Percentiles rank a stretch among this genome's conserved stretches.
phyloP scores from a whole-genome alignment of 1,140 invertebrate species.

The Drosophila elegans region DNA sequence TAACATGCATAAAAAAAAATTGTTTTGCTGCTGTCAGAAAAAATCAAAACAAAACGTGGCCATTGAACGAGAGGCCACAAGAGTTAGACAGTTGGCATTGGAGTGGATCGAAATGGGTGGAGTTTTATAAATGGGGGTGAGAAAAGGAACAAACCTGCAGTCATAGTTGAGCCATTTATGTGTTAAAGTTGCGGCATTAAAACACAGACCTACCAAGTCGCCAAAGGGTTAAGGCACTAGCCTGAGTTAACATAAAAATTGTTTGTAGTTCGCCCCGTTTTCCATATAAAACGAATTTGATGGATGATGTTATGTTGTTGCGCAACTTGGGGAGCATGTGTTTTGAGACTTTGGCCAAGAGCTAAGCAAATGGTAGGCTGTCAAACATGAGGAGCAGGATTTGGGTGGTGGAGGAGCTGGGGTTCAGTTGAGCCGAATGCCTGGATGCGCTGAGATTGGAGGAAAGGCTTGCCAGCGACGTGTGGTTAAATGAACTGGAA shows the following conservation, averaged over 20 bases:
- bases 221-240: constrained; percentile 60
- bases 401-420: constrained; percentile 4
- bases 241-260: constrained; percentile 58
- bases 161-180: constrained; percentile 39
- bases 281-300: constrained; percentile 81
- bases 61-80: constrained; percentile 31
- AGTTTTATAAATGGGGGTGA: neutral
- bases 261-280: constrained; percentile 62
- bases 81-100: constrained; percentile 35
- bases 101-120: constrained; percentile 4
- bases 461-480: constrained; percentile 22
- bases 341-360: constrained; percentile 67
- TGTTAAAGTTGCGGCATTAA: constrained; percentile 72
- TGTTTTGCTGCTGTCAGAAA: constrained; percentile 22
- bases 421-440: constrained; percentile 31
- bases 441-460: constrained; percentile 69
- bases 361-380: constrained; percentile 51
- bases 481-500: constrained; percentile 73
- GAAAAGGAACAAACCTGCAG: constrained; percentile 21
- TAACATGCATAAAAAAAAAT: constrained; percentile 31
- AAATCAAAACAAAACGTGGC: constrained; percentile 49
- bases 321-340: constrained; percentile 79
- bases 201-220: constrained; percentile 36
- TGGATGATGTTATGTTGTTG: constrained; percentile 77
- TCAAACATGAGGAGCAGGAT: constrained; percentile 9